Base-by-base conservation (phyloP, 2,797 vertebrate genomes). In the Ispidina picta region DNA sequence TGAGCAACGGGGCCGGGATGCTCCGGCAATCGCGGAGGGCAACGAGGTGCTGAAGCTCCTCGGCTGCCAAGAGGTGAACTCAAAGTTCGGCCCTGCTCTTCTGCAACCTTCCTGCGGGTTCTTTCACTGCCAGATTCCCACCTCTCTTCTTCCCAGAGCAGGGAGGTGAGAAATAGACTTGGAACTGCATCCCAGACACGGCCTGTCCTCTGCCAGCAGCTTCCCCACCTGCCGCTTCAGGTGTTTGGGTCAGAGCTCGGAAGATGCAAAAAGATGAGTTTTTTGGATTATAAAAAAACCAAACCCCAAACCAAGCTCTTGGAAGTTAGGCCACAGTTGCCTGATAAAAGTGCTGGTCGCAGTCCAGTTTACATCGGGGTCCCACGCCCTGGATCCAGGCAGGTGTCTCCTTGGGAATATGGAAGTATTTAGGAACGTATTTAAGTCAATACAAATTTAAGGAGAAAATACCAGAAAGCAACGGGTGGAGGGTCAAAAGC, bases 1-100 rank as follows among this genome's bases (percentile, higher is more conserved):
- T 93, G 90, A 76, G 95, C 93, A 91, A 91, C 2, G 81, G 71
- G 74, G 51, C 37, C 28, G 2, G 81, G 92, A 81, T 62, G 90
- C 68, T 55, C 59, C 15, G 6, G 86, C 88, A 43, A 2, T 17
- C 35, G 6, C 48, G 1, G 6, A 23, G 73, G 69, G 63, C 19
- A 25, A 9, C 6, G 5, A 29, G 5, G 83, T 37, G 86, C 66
- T 3, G 55, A 39, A 88, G 69, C 74, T 89, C 71, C 77, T 64
- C 12, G 4, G 4, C 60, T 64, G 43, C 82, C 81, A 19, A 54
- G 69, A 86, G 90, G 86, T 86, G 75, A 83, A 46, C 52, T 68
- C 10, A 26, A 33, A 88, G 86, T 26, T 49, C 31, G 81, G 81
- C 89, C 78, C 18, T 5, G 69, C 78, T 82, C 83, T 55, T 39